Evolutionary conservation across 2,113 vertebrate species (phyloP).

Genomic region (Guaruba guarouba): DNA sequence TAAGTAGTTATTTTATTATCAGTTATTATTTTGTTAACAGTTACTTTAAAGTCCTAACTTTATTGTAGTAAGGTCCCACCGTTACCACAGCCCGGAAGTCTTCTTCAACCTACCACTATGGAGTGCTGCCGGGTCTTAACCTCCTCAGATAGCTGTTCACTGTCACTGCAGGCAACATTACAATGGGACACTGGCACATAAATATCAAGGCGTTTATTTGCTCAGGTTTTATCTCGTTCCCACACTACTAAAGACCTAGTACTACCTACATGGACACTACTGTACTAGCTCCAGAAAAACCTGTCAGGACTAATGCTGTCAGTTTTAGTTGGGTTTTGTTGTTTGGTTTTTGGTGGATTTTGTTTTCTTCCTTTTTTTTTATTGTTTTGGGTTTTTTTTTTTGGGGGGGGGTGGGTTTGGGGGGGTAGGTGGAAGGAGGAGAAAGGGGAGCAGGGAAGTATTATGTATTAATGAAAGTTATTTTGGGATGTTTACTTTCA

Average conservation of each 20-base stretch:
- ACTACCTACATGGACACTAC: not conserved
- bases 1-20: not conserved
- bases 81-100: not conserved
- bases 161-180: not conserved
- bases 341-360: not conserved
- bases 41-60: not conserved
- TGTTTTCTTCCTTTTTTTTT: fast-evolving
- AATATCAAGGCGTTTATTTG: not conserved
- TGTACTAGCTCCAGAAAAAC: not conserved
- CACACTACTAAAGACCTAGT: not conserved
- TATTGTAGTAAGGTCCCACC: not conserved
- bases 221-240: not conserved
- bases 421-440: not conserved
- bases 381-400: fast-evolving
- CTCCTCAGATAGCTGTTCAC: fast-evolving
- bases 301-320: not conserved
- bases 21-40: not conserved
- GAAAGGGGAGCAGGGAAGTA: not conserved
- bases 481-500: not conserved
- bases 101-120: not conserved
- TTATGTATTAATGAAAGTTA: not conserved
- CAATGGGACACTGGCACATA: not conserved
- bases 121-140: not conserved
- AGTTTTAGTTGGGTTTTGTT: not conserved
- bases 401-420: no score